phyloP scores from a whole-genome alignment of 2,797 vertebrate species.

The Parauchenoglanis ngamensis region DNA sequence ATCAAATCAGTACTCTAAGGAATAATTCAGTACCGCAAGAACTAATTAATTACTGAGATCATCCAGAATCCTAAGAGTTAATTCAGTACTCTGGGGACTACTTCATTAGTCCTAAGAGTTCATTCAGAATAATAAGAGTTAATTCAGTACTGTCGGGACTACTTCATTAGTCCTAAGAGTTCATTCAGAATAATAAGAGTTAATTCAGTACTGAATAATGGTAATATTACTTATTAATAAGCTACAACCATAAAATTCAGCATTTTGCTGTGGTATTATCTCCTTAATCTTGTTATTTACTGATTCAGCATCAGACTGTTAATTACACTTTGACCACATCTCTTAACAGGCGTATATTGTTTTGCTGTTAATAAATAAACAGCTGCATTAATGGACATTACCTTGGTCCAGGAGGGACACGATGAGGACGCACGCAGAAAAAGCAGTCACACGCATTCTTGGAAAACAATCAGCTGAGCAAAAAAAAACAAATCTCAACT shows the following conservation, averaged over 20 bases:
- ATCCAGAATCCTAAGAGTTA: background rate
- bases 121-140: background rate
- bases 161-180: background rate
- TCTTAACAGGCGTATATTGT: background rate
- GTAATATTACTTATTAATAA: background rate
- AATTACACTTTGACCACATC: background rate
- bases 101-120: background rate
- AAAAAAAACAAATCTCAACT: no score
- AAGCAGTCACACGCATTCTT: conserved; percentile 46
- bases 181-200: background rate
- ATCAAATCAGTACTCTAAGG: background rate
- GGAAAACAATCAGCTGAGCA: background rate
- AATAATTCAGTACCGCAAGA: background rate
- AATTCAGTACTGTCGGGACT: background rate
- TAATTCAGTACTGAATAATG: background rate
- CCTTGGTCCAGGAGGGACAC: conserved; percentile 49
- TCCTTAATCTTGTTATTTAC: background rate
- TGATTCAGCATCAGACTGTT: background rate
- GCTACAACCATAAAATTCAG: background rate
- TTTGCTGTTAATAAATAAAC: background rate
- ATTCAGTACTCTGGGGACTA: background rate
- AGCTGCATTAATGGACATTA: conserved; percentile 17
- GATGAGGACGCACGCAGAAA: conserved; percentile 40
- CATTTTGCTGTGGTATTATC: background rate
- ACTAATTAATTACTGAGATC: background rate